Conservation (phyloP, 2,797 vertebrate genomes). For the Falco berigora region DNA sequence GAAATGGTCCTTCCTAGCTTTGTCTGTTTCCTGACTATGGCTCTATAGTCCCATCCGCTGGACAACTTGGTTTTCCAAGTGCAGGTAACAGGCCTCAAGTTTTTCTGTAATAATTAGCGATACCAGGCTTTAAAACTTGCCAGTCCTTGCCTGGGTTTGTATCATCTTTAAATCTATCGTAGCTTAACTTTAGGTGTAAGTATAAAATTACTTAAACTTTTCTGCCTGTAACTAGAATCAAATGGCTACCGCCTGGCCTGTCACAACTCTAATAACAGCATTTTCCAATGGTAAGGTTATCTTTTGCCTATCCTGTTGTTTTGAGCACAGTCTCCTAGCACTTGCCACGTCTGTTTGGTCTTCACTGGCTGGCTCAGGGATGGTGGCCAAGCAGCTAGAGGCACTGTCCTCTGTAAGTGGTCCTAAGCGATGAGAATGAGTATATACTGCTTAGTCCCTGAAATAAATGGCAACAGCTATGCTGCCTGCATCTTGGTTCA, state of each 20-base stretch:
- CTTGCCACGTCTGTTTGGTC: background rate
- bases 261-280: background rate
- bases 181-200: background rate
- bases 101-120: background rate
- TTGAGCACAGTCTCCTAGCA: background rate
- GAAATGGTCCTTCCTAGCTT: background rate
- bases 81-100: background rate
- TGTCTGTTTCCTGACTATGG: background rate
- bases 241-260: background rate
- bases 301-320: background rate
- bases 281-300: background rate
- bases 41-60: background rate
- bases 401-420: background rate
- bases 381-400: background rate
- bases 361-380: background rate
- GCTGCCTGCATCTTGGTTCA: background rate
- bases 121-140: background rate
- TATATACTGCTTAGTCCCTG: background rate
- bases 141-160: background rate
- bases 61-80: background rate
- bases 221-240: background rate
- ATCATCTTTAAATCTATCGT: background rate
- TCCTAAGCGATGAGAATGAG: background rate
- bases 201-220: background rate
- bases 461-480: background rate